phyloP scores from a whole-genome alignment of 2,113 vertebrate species.

The Pangasianodon gigas region DNA sequence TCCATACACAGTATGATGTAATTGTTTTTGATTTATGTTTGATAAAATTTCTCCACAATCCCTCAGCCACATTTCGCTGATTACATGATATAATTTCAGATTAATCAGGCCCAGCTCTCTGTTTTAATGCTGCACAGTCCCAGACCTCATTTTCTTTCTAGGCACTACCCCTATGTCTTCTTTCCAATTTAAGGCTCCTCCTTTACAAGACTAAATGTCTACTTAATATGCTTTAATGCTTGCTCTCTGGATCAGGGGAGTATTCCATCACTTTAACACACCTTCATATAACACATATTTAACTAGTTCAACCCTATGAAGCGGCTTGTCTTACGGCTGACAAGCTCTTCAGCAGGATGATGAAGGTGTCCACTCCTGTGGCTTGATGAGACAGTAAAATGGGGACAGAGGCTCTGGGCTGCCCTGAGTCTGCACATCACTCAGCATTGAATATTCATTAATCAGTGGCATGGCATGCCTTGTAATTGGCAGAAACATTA shows the following conservation, averaged over 20 bases:
- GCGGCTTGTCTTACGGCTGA: slow-evolving; percentile 77
- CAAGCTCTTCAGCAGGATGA: slow-evolving; percentile 72
- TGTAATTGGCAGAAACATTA: slow-evolving; percentile 85
- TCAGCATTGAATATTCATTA: slow-evolving; percentile 80
- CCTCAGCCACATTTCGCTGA: slow-evolving; percentile 48
- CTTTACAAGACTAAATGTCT: slow-evolving; percentile 81
- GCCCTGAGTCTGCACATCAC: slow-evolving; percentile 75
- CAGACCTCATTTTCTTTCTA: slow-evolving; percentile 68
- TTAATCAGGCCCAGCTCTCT: slow-evolving; percentile 41
- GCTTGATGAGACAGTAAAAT: slow-evolving; percentile 81
- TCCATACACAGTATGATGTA: slow-evolving; percentile 13
- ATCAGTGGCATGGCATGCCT: slow-evolving; percentile 81
- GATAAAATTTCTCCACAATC: slow-evolving; percentile 36
- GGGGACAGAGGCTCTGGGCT: slow-evolving; percentile 69
- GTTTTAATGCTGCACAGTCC: slow-evolving; percentile 49
- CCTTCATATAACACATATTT: slow-evolving; percentile 84
- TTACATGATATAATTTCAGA: slow-evolving; percentile 45
- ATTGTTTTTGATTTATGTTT: slow-evolving; percentile 42
- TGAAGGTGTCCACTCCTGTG: slow-evolving; percentile 78
- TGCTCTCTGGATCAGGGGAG: slow-evolving; percentile 76
- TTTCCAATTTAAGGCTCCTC: slow-evolving; percentile 75
- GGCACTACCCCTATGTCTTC: slow-evolving; percentile 73
- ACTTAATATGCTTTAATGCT: slow-evolving; percentile 85
- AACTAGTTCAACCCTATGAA: slow-evolving; percentile 81
- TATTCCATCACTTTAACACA: slow-evolving; percentile 83